Evolutionary conservation across 2,113 vertebrate genomes (phyloP), one percentile per base, ranked within the genome.

Genomic region (Phoxinus phoxinus): DNA sequence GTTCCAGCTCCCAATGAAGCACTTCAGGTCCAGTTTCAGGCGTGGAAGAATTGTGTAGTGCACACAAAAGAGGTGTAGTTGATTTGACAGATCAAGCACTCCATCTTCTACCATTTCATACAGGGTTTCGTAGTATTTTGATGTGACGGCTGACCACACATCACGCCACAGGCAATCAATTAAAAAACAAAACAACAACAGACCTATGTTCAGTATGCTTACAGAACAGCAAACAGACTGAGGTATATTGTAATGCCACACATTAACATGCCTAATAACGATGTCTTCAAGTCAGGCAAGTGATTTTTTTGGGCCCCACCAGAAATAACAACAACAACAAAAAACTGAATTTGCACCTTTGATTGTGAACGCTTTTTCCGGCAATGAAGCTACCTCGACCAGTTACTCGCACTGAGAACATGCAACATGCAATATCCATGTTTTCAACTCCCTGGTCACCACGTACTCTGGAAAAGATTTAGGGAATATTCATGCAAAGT

Each of bases 321-420:
- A 63, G 4, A 63, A 63, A 63, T 27, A 15, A 63, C 51, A 53
- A 44, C 41, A 44, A 44, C 6, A n/a, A n/a, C n/a, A n/a, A n/a
- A n/a, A n/a, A n/a, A n/a, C 41, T 1, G 41, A 44, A 44, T 44
- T 44, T 44, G 41, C 41, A 44, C 67, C 35, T 44, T 44, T 44
- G 41, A 44, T 44, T 35, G 35, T 35, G 35, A 35, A n/a, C n/a
- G n/a, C n/a, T n/a, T n/a, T n/a, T n/a, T n/a, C n/a, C n/a, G n/a
- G n/a, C n/a, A n/a, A n/a, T 71, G 17, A 71, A 71, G 67, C 67
- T 71, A 41, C 67, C 67, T 71, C 67, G 32, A 71, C 67, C 67
- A 71, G 67, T 32, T 35, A 15, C 30, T 71, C 32, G 67, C 32
- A 71, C 67, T 71, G 17, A 71, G 67, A 71, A 71, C 67, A 71